Conservation (phyloP, 2,797 vertebrate genomes). For the Caiman crocodilus region DNA sequence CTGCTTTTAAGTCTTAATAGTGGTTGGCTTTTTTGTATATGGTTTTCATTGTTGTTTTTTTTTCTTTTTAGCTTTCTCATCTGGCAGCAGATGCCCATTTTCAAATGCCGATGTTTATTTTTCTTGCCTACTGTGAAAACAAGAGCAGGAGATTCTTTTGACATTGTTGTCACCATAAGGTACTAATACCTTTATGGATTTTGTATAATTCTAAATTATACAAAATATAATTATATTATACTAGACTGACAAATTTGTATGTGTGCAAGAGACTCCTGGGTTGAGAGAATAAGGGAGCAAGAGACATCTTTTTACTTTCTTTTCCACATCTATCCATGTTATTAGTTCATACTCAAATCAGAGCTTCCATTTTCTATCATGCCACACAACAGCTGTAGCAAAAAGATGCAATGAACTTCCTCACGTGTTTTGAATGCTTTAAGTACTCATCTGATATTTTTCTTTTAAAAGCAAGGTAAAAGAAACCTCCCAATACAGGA, state of each 20-base stretch:
- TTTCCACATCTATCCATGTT: neutral
- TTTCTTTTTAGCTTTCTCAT: too few relatives aligned
- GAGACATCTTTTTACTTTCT: neutral
- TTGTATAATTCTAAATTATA: too few relatives aligned
- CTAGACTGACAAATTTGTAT: too few relatives aligned
- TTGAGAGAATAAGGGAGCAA: neutral
- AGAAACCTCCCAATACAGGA: neutral
- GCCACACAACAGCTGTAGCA: neutral
- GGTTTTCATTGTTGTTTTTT: too few relatives aligned
- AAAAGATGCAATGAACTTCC: neutral
- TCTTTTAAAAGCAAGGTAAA: neutral
- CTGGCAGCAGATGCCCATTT: too few relatives aligned
- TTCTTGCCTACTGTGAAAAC: too few relatives aligned
- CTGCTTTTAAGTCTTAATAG: neutral
- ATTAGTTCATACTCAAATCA: neutral
- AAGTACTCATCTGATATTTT: neutral
- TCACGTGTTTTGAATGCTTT: neutral
- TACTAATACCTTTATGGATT: too few relatives aligned
- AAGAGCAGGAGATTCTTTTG: too few relatives aligned
- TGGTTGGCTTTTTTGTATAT: neutral
- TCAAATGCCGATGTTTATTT: too few relatives aligned
- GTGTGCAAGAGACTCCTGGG: too few relatives aligned
- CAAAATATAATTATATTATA: too few relatives aligned
- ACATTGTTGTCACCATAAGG: too few relatives aligned
- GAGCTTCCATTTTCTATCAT: neutral